Evolutionary conservation across 2,888 invertebrate genomes (phyloP).

Genomic region (Hyles lineata): DNA sequence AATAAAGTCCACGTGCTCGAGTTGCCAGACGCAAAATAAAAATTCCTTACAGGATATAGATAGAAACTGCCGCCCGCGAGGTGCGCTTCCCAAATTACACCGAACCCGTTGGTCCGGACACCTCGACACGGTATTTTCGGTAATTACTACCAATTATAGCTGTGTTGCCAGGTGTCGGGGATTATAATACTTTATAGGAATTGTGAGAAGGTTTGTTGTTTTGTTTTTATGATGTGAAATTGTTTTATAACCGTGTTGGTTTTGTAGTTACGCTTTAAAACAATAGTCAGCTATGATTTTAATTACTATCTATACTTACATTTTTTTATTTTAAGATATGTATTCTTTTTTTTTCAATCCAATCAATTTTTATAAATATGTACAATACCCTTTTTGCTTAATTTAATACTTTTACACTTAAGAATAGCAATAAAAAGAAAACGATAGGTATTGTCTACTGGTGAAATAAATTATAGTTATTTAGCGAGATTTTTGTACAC

Average conservation of each 20-base stretch:
- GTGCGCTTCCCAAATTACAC: constrained; percentile 60
- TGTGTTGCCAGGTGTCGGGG: constrained; percentile 7
- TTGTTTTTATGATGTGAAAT: not conserved
- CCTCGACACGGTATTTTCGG: constrained; percentile 53
- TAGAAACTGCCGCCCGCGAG: constrained; percentile 60
- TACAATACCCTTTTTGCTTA: no score
- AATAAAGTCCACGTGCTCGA: not conserved
- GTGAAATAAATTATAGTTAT: no score
- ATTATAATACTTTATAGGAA: not conserved
- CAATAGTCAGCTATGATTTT: no score
- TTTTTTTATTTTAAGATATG: no score
- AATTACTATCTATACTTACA: no score
- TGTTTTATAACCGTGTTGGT: not conserved
- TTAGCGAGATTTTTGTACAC: no score
- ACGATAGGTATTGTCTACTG: no score
- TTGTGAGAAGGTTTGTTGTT: not conserved
- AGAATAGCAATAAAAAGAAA: no score
- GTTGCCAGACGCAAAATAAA: constrained; percentile 47
- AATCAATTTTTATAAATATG: no score
- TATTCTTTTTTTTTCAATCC: no score
- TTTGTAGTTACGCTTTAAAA: not conserved
- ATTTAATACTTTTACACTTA: no score
- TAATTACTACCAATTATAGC: constrained; percentile 46
- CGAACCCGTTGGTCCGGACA: constrained; percentile 66
- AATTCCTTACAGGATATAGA: constrained; percentile 57